Base-by-base conservation (phyloP, 2,888 invertebrate genomes). In the Megamerina dolium region DNA sequence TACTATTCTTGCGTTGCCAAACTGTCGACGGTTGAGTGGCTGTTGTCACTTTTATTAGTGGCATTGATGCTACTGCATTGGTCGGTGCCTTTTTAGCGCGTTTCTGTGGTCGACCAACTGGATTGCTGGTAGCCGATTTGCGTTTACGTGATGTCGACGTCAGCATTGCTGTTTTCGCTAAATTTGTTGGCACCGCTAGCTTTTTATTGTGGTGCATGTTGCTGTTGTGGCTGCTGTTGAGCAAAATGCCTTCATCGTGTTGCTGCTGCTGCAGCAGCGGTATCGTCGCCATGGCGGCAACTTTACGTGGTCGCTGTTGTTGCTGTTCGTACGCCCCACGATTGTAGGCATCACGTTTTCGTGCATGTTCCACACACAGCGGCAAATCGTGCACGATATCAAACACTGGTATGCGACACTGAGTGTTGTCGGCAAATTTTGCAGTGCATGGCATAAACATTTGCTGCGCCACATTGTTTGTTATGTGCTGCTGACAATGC, bases 401-500 rank as follows among this genome's bases (percentile, higher is more conserved):
- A 58, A 87, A 84, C 37, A 86, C 85, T 33, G 87, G 86, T 52
- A 82, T 76, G 60, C 84, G 82, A 68, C 87, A 87, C 65, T 85
- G 85, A 23, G 83, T 82, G 60, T 86, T 70, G 69, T 87, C 84
- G 44, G 83, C 77, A 67, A 83, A 84, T 68, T 86, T 85, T 48
- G 85, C 86, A 48, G 86, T 85, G 69, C 87, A 88, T 57, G 84
- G 82, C 63, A 81, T 81, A 70, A 85, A 88, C 50, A 90, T 72
- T 54, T 85, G 78, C 73, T 94, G 93, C 58, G 89, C 87, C 9
- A 82, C 78, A 66, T 90, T 89, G 50, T 82, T 77, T 73, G 89
- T 87, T 56, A 93, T 87, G 74, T 94, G 94, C 48, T 81, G 73
- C 29, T 84, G 76, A 68, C 93, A 94, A 66, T 90, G 85, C 46